Conservation (phyloP, 2,113 vertebrate genomes). For the Anoplopoma fimbria region DNA sequence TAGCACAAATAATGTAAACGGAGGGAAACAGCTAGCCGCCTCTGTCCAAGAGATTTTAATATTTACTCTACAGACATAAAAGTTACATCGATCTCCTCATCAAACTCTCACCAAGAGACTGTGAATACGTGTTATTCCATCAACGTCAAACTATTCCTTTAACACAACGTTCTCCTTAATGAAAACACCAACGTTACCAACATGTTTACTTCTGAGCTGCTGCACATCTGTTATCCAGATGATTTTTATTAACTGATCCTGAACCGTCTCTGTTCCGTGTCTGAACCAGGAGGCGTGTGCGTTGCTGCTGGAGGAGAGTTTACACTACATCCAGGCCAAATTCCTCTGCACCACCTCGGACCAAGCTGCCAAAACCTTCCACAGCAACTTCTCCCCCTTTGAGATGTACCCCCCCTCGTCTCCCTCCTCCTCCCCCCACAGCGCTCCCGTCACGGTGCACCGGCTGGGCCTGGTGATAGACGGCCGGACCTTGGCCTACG, state of each 20-base stretch:
- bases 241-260: slow-evolving; percentile 12
- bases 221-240: slow-evolving; percentile 58
- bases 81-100: too few relatives aligned
- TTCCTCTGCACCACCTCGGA: slow-evolving; percentile 79
- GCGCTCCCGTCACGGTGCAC: slow-evolving; percentile 76
- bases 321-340: slow-evolving; percentile 89
- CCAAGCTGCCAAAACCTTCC: slow-evolving; percentile 70
- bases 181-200: not conserved
- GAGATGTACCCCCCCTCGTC: slow-evolving; percentile 67
- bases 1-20: too few relatives aligned
- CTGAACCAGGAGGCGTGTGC: slow-evolving; percentile 91
- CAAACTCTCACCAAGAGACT: too few relatives aligned
- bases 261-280: not conserved
- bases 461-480: slow-evolving; percentile 93
- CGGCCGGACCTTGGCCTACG: slow-evolving; percentile 93
- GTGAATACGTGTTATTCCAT: too few relatives aligned
- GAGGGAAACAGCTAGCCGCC: too few relatives aligned
- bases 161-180: too few relatives aligned
- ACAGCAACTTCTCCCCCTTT: slow-evolving; percentile 76
- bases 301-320: slow-evolving; percentile 90
- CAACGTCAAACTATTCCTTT: too few relatives aligned
- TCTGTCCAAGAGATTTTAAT: too few relatives aligned
- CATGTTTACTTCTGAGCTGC: slow-evolving; percentile 7
- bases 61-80: too few relatives aligned
- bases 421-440: slow-evolving; percentile 60